Percentiles rank a stretch among this genome's conserved stretches.
Evolutionary conservation across 2,113 vertebrate genomes (phyloP).

Genomic region (Coreoperca whiteheadi): DNA sequence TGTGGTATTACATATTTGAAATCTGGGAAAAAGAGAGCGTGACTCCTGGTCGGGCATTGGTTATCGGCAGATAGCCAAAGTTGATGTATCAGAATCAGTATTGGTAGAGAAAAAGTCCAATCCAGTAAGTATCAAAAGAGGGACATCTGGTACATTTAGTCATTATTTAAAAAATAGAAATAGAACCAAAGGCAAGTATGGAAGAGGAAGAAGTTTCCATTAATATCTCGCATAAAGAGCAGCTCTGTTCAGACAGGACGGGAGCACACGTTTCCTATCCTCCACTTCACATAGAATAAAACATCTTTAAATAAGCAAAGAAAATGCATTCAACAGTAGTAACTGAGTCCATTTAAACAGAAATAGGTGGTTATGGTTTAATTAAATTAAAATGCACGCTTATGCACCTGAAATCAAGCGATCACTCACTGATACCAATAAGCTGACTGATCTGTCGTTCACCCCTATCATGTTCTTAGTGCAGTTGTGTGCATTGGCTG

Average conservation of each 20-base stretch:
- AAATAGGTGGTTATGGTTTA: background rate
- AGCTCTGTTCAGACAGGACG: background rate
- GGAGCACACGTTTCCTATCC: background rate
- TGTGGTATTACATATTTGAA: background rate
- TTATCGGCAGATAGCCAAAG: too few relatives aligned
- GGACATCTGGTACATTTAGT: background rate
- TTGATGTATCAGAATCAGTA: background rate
- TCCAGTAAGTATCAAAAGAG: background rate
- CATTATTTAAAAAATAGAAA: background rate
- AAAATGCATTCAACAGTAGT: background rate
- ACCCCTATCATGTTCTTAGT: background rate
- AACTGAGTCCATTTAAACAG: background rate
- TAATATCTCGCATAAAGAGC: constrained; percentile 24
- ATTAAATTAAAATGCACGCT: background rate
- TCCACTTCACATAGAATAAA: background rate
- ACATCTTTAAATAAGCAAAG: background rate
- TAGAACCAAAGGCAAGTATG: accelerated
- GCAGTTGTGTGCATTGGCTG: background rate
- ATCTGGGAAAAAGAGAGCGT: background rate
- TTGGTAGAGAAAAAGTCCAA: background rate
- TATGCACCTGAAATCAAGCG: background rate
- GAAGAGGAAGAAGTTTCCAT: background rate
- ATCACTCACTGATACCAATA: background rate
- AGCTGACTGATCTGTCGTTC: background rate
- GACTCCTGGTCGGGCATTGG: too few relatives aligned